Base-by-base conservation (phyloP, 64 coral and sea anemone species). In the Anthopleura sola region DNA sequence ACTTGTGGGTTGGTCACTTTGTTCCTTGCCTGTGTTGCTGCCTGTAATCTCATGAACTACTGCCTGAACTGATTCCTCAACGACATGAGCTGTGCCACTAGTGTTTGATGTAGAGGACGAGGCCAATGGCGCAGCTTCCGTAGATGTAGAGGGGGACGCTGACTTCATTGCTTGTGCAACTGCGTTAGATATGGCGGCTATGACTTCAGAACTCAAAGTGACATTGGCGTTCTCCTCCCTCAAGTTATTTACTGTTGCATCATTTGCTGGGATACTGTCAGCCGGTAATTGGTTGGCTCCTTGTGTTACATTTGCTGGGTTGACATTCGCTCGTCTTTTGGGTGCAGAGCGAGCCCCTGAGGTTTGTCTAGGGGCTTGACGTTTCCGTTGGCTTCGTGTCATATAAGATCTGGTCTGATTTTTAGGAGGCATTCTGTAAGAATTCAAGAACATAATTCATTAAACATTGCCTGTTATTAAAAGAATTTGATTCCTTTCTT, bases 381-480 rank as follows among this genome's bases (percentile, higher is more conserved):
- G 58, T 62, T 62, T 62, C n/a, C 58, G 58, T 26, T 62, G 58
- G n/a, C 58, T 62, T 62, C 10, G 58, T 26, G 58, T 62, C n/a
- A 62, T 23, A 62, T 62, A 62, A 62, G 58, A 62, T 23, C 58
- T 62, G n/a, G 58, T 62, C n/a, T 62, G 58, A 21, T 62, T 62
- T 62, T 62, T 26, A 62, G 58, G 58, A n/a, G 23, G 58, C 58
- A 62, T 62, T 62, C 58, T 62, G 58, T 62, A 62, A 62, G 58
- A 23, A n/a, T n/a, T n/a, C n/a, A 62, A 62, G 58, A 62, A 62
- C n/a, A 62, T 62, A 62, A 62, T 62, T 53, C n/a, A n/a, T n/a
- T n/a, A n/a, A n/a, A n/a, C n/a, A 62, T 62, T 62, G 58, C 58
- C n/a, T 3, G 2, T 62, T 23, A 62, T 62, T 62, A 62, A 53